A percentile compares a stretch with the other conserved stretches of the same genome.
These are phyloP conservation scores for Oscheius sp. DNA, from an alignment of 1,140 invertebrate species.

Conservation along the genomic window DNA sequence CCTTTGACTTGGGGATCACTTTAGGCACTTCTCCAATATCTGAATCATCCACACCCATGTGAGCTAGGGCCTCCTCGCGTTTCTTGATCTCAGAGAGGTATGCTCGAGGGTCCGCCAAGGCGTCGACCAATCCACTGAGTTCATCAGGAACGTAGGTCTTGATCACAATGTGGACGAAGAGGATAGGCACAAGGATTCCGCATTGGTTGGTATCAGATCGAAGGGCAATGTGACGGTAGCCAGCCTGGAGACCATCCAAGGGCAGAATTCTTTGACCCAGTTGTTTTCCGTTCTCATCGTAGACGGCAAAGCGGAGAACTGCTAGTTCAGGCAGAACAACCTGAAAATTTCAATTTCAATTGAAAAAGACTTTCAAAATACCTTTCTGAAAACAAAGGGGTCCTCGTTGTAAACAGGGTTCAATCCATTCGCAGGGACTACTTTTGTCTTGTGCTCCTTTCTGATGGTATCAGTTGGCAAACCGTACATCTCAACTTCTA, in stretches of 20 bases:
- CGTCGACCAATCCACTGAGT: constrained; percentile 93
- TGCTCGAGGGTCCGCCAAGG: constrained; percentile 87
- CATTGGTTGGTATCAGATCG: constrained; percentile 98
- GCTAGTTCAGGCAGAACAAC: constrained; percentile 90
- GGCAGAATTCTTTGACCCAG: constrained; percentile 95
- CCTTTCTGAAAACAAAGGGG: constrained; percentile 94
- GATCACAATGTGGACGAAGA: constrained; percentile 97
- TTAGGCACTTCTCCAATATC: constrained; percentile 67
- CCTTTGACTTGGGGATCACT: background rate
- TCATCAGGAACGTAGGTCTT: constrained; percentile 99
- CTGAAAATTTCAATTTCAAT: background rate
- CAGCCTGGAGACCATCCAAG: constrained; percentile 74
- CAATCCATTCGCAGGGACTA: constrained; percentile 91
- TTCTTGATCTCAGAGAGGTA: constrained; percentile 87
- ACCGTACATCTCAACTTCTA: constrained; percentile 99
- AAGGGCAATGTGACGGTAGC: constrained; percentile 94
- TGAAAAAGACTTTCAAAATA: constrained; percentile 63
- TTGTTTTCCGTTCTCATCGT: constrained; percentile 95
- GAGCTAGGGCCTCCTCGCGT: constrained; percentile 84
- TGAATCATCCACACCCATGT: constrained; percentile 84
- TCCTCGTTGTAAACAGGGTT: constrained; percentile 99
- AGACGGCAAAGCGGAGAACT: constrained; percentile 93
- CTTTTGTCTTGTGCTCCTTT: constrained; percentile 91
- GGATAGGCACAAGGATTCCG: constrained; percentile 84
- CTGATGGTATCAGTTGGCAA: constrained; percentile 96